Evolutionary conservation across 2,113 vertebrate species (phyloP), one percentile per base, ranked within the genome.

Genomic region (Rhea americana): DNA sequence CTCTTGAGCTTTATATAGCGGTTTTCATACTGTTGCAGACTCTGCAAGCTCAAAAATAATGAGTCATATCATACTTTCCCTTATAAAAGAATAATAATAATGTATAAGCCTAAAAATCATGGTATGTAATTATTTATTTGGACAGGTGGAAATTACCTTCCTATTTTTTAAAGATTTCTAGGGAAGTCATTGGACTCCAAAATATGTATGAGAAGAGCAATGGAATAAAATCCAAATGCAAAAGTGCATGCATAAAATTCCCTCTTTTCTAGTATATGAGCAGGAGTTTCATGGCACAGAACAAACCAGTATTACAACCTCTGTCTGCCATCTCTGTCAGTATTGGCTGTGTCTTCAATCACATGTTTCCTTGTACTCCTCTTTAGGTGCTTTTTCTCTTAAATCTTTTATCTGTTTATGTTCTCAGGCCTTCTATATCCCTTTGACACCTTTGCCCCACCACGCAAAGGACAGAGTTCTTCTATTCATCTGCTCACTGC

Each of bases 121-220:
- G 32, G 30, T 18, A 58, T 26, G 32, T 59, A 79, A 79, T 63
- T 89, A 68, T 72, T 65, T 86, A n/a, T 50, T 82, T 82, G 20
- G 59, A 70, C 25, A 7, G 20, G 20, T 51, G 43, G 32, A 79
- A 89, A 62, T 77, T 73, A 39, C 5, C 6, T 84, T 39, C 59
- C 73, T 14, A 19, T 82, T 89, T 75, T 87, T 75, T 82, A 76
- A 1, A 77, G 53, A 41, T 94, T 92, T 95, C 59, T 55, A 82
- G 71, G 70, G 24, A 94, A 55, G 16, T 7, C 7, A 11, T 32
- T 87, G 13, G 18, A 6, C 22, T 61, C 8, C 84, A 47, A 90
- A 74, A 32, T 14, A 35, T 1, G 7, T 37, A 5, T 37, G 73
- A 80, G 58, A 37, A 13, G 68, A 22, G 6, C 1, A 26, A 78